Evolutionary conservation across 2,797 vertebrate species (phyloP), one percentile per base, ranked within the genome.

Genomic region (Apogon talboti): DNA sequence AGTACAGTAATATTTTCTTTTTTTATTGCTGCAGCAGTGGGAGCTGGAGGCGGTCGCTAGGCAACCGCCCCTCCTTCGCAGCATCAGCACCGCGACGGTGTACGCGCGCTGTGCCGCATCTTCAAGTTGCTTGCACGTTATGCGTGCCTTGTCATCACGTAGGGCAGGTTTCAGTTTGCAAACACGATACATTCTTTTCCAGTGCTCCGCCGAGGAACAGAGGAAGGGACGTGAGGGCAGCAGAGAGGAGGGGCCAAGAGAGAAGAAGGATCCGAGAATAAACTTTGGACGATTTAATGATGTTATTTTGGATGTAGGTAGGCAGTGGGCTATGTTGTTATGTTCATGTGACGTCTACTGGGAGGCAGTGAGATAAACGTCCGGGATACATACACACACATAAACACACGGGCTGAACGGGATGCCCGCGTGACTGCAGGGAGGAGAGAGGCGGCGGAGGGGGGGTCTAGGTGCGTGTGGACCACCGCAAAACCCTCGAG

Each of bases 361-460:
- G 67, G 80, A 82, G 70, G 78, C 82, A 61, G 71, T 70, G 76
- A 91, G 86, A 86, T 87, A 73, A 79, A 89, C 83, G 89, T 90
- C 84, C 76, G 74, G 75, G 71, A 82, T 74, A 85, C 55, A 52
- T 13, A 50, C 65, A 58, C 53, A 50, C 48, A 56, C 66, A 65
- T 42, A 50, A 14, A 69, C 78, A 83, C 82, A 87, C 87, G 87
- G 84, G 82, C 87, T 77, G 88, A 84, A 89, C 89, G 81, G 86
- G 89, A 88, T 85, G 84, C 86, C 88, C 91, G 91, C 92, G 92
- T 94, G 92, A 94, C 92, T 93, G 92, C 92, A 84, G 92, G 90
- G 89, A 91, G 82, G 89, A 81, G 80, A 83, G 84, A 79, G 93
- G 91, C 57, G 66, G 87, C 11, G 75, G 64, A 63, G 48, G 35